phyloP scores from a whole-genome alignment of 2,113 vertebrate genomes.

The Pelusios castaneus region DNA sequence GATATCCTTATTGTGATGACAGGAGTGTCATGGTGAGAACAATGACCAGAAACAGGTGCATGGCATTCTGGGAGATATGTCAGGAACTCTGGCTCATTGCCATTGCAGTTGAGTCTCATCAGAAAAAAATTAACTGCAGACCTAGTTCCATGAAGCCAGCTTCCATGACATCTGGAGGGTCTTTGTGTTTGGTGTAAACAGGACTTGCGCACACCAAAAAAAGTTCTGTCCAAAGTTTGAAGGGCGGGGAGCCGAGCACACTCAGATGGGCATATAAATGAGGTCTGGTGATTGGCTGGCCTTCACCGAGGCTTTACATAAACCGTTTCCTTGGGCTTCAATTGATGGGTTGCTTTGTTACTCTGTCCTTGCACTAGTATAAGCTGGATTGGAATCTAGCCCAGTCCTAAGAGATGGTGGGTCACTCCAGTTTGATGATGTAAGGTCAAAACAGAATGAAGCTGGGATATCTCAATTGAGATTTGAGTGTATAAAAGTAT shows the following conservation, averaged over 20 bases:
- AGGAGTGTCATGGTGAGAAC: slow-evolving; percentile 75
- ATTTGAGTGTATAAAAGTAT: slow-evolving; percentile 74
- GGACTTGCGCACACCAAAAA: slow-evolving; percentile 55
- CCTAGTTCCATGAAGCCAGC: slow-evolving; percentile 48
- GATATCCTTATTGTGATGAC: slow-evolving; percentile 65
- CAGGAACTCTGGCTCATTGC: slow-evolving; percentile 61
- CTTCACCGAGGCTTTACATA: slow-evolving; percentile 26
- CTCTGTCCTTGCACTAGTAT: slow-evolving; percentile 69
- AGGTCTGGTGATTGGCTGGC: slow-evolving; percentile 40
- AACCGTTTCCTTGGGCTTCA: slow-evolving; percentile 69
- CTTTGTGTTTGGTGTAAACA: slow-evolving; percentile 24
- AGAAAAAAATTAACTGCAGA: not conserved
- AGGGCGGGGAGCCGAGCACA: slow-evolving; percentile 67
- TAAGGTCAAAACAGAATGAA: slow-evolving; percentile 80
- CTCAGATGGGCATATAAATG: slow-evolving; percentile 29
- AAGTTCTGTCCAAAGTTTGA: slow-evolving; percentile 76
- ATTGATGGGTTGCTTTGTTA: slow-evolving; percentile 75
- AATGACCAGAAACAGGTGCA: slow-evolving; percentile 84
- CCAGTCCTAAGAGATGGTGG: slow-evolving; percentile 75
- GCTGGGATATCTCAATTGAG: slow-evolving; percentile 72
- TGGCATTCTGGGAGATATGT: slow-evolving; percentile 38
- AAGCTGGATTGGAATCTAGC: slow-evolving; percentile 74
- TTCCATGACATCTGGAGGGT: slow-evolving; percentile 66
- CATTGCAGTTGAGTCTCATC: slow-evolving; percentile 11
- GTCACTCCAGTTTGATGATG: slow-evolving; percentile 70